A percentile compares a stretch with the other conserved stretches of the same genome.
Conservation (phyloP, 2,888 invertebrate genomes). For the Clitarchus hookeri region DNA sequence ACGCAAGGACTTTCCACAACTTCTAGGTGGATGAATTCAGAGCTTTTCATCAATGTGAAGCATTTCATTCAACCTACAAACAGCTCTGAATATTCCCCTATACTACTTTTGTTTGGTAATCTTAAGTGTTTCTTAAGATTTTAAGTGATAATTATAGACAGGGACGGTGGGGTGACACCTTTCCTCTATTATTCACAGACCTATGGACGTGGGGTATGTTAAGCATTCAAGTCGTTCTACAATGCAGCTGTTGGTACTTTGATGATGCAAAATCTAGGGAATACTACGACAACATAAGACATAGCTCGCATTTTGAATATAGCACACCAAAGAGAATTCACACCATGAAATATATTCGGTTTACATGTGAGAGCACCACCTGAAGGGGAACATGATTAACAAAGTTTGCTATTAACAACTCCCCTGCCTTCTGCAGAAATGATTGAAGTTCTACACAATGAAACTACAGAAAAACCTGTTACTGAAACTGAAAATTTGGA, state of each 20-base stretch:
- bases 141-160: constrained; percentile 43
- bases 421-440: not conserved
- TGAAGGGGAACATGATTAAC: not conserved
- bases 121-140: constrained; percentile 48
- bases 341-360: constrained; percentile 42
- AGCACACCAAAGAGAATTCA: constrained; percentile 47
- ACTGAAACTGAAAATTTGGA: not conserved
- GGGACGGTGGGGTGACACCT: constrained; percentile 53
- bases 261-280: not conserved
- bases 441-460: not conserved
- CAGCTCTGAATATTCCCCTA: constrained; percentile 46
- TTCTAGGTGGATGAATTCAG: constrained; percentile 51
- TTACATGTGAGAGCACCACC: constrained; percentile 43
- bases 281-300: constrained; percentile 44
- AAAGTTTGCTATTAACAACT: not conserved
- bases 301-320: constrained; percentile 48
- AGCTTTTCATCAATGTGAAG: constrained; percentile 49
- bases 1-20: constrained; percentile 50
- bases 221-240: constrained; percentile 47
- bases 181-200: constrained; percentile 51
- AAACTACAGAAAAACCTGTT: not conserved
- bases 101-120: constrained; percentile 49
- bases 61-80: constrained; percentile 50
- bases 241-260: constrained; percentile 50
- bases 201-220: constrained; percentile 46